Evolutionary conservation across 1,140 invertebrate genomes (phyloP), one percentile per base, ranked within the genome.

Genomic region (Apocrypta bakeri): DNA sequence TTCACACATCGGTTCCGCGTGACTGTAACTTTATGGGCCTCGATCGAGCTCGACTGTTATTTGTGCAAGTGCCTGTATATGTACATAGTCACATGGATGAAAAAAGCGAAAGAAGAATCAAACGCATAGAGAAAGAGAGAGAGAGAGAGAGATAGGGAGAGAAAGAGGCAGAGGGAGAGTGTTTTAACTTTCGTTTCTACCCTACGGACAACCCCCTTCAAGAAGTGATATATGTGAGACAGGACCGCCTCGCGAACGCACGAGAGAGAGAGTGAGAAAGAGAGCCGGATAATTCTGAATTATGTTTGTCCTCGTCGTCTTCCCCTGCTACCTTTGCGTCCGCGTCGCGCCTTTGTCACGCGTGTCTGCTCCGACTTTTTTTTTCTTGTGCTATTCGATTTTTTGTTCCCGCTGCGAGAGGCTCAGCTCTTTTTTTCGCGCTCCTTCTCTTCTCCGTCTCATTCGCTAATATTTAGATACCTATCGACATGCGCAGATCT

Each of bases 271-370:
- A 21, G 42, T 17, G 48, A 56, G 48, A 56, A 17, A 56, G 48
- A 68, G 69, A 73, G 29, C 17, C 84, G 87, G 88, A 90, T 91
- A 90, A 91, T 91, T 90, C 90, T 90, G 89, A 91, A 90, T 90
- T 90, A 90, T 91, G 89, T 88, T 87, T 88, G 88, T 88, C 87
- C 88, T 90, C 88, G 84, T 90, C 87, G 84, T 85, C 82, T 76
- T 25, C 42, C 82, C 81, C 83, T 87, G 84, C 81, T 69, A 86
- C 76, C 81, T 83, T 83, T 87, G 80, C 84, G 82, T 84, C n/a
- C 82, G 85, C 85, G 81, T 79, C 79, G 81, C 81, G 71, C 84
- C 81, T 87, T 89, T 88, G 86, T 88, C 87, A 87, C 82, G n/a
- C 83, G 79, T 80, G 82, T 79, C 48, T 69, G 74, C 81, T 77